phyloP scores from a whole-genome alignment of 2,797 vertebrate genomes.

The Steatocranus sp. region DNA sequence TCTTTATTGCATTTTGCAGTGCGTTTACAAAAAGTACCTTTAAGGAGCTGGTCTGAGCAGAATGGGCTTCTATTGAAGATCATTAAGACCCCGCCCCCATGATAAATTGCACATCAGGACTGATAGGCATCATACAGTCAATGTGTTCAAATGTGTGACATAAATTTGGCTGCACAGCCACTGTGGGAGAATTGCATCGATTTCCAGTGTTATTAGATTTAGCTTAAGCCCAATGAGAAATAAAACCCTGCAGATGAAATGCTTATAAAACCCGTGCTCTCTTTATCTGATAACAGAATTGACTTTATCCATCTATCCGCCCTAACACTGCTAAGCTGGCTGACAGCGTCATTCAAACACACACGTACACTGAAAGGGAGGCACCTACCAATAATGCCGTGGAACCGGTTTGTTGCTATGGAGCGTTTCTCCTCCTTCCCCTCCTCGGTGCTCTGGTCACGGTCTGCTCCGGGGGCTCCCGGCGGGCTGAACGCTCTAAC shows the following conservation, averaged over 20 bases:
- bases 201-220: neutral
- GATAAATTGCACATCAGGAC: neutral
- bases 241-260: neutral
- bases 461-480: neutral
- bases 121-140: neutral
- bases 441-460: neutral
- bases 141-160: neutral
- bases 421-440: slow-evolving; percentile 23
- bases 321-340: slow-evolving; percentile 22
- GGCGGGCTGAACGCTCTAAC: neutral
- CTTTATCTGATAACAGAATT: neutral
- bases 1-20: neutral
- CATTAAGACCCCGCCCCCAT: neutral
- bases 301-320: slow-evolving; percentile 23
- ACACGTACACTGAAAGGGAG: slow-evolving; percentile 18
- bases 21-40: neutral
- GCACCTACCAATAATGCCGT: slow-evolving; percentile 56
- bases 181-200: neutral
- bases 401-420: slow-evolving; percentile 64
- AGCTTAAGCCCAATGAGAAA: neutral
- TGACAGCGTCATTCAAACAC: slow-evolving; percentile 15
- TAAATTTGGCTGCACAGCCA: neutral
- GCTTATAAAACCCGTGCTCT: neutral
- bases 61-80: neutral
- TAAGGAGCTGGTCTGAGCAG: neutral